Evolutionary conservation across 2,888 invertebrate species (phyloP).

Genomic region (Troglohyphantes excavatus): DNA sequence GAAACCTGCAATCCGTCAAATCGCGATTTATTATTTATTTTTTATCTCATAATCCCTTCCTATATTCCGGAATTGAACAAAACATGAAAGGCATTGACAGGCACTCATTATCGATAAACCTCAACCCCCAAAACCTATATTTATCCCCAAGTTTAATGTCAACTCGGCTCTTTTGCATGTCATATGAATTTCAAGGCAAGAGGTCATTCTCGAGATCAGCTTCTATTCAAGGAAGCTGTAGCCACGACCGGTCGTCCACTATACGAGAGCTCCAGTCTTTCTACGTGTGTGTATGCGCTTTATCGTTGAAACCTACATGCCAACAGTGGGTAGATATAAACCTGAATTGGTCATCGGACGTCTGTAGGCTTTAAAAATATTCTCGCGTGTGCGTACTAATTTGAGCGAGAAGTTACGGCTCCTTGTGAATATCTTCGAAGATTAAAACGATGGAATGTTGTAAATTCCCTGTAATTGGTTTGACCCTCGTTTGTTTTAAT

Average conservation of each 20-base stretch:
- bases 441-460: not conserved
- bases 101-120: too few species aligned
- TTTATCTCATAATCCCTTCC: too few species aligned
- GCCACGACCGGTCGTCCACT: not conserved
- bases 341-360: not conserved
- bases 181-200: not conserved
- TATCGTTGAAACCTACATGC: not conserved
- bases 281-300: not conserved
- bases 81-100: too few species aligned
- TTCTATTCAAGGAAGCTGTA: not conserved
- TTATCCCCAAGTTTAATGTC: too few species aligned
- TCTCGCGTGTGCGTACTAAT: not conserved
- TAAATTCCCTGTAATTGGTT: not conserved
- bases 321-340: not conserved
- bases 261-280: not conserved
- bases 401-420: not conserved
- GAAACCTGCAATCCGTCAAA: too few species aligned
- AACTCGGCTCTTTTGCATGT: not conserved
- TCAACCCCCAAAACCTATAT: too few species aligned
- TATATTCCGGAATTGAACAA: too few species aligned
- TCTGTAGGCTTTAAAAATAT: not conserved
- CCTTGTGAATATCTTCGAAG: not conserved
- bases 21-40: too few species aligned
- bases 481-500: not conserved
- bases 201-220: not conserved